Conservation (phyloP, 2,113 vertebrate genomes). For the Scytalopus superciliaris region DNA sequence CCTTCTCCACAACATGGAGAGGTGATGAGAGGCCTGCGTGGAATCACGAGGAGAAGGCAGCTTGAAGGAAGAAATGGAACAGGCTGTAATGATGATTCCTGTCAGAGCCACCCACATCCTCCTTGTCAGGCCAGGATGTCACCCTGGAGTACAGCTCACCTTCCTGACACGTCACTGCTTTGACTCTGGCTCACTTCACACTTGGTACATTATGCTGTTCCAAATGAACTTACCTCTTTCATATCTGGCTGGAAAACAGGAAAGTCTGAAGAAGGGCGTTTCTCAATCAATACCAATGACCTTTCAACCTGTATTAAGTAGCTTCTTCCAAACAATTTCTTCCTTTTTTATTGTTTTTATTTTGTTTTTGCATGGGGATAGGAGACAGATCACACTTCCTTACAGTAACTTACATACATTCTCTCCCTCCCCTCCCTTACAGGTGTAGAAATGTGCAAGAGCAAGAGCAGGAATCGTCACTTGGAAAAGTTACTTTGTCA, state of each 20-base stretch:
- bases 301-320: neutral
- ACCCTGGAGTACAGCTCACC: neutral
- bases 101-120: neutral
- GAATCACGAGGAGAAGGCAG: neutral
- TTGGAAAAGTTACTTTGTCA: neutral
- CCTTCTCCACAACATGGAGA: fast-evolving
- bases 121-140: neutral
- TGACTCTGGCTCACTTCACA: neutral
- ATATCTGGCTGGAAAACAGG: neutral
- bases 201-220: neutral
- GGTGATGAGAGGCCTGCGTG: neutral
- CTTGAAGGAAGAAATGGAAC: neutral
- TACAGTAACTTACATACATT: neutral
- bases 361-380: neutral
- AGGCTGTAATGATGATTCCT: neutral
- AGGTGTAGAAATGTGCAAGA: neutral
- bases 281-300: slow-evolving; percentile 14
- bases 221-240: neutral
- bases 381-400: neutral
- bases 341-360: neutral
- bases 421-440: neutral
- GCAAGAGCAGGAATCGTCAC: neutral
- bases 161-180: neutral
- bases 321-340: neutral
- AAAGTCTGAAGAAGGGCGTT: neutral